Base-by-base conservation (phyloP, 2,113 vertebrate species). In the Alectura lathami region DNA sequence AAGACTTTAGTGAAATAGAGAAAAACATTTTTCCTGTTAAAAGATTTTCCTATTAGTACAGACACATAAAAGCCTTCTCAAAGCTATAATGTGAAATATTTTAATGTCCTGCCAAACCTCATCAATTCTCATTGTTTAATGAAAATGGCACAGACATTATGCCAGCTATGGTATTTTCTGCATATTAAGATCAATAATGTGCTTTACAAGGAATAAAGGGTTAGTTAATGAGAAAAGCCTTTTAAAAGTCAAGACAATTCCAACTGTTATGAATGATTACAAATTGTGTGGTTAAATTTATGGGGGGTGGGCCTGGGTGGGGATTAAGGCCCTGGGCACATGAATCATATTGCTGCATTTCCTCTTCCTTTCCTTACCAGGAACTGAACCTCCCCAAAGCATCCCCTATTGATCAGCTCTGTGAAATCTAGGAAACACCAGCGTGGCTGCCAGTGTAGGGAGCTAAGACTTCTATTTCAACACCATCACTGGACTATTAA, bases 81-180 rank as follows among this genome's bases (percentile, higher is more conserved):
- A 63, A 88, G 34, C 76, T 94, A 64, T 88, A 90, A 72, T 78
- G 34, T 75, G 91, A 94, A 96, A 86, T 93, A 95, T 93, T 95
- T 95, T 60, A 86, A 72, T 88, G 85, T 60, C 36, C 78, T 97
- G 96, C 94, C 96, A 97, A 96, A 94, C 95, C 94, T 91, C 91
- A 75, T 91, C 88, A 96, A 64, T 83, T 93, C 79, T 90, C 53
- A 94, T 93, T 95, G 95, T 96, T 93, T 95, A 90, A 59, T 53
- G 90, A 91, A 95, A 96, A 93, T 56, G 76, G 91, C 72, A 83
- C 70, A 94, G 51, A 54, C 87, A 74, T 74, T 83, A 68, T 74
- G 63, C 59, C 63, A 57, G 84, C 87, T 74, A 89, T 69, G 84
- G 29, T 38, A 75, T 96, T 96, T 96, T 96, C 89, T 93, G 40